These are phyloP conservation scores for Euthynnus affinis DNA, from an alignment of 2,797 vertebrate genomes.

Conservation along the genomic window DNA sequence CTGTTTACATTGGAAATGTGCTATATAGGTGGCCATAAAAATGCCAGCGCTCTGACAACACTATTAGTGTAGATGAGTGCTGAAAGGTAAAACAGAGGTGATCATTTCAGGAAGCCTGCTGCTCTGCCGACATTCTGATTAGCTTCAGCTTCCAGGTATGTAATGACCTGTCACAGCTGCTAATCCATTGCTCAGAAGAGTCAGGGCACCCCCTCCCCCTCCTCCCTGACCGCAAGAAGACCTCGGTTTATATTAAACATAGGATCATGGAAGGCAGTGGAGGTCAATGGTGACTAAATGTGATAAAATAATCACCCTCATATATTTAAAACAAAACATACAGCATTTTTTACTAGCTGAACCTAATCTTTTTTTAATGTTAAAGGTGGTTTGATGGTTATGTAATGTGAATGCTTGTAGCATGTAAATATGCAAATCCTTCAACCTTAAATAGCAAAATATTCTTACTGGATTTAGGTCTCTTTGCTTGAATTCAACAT, in stretches of 20 bases:
- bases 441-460: background rate
- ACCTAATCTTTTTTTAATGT: background rate
- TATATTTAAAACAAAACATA: background rate
- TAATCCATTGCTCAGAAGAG: slow-evolving; percentile 62
- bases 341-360: background rate
- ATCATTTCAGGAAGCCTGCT: slow-evolving; percentile 59
- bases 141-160: slow-evolving; percentile 60
- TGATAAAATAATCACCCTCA: background rate
- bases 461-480: background rate
- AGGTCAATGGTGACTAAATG: background rate
- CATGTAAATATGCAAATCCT: background rate
- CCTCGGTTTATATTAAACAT: slow-evolving; percentile 35
- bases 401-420: slow-evolving; percentile 1
- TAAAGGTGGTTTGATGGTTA: background rate
- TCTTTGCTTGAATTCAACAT: background rate
- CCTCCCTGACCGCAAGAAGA: slow-evolving; percentile 16
- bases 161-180: slow-evolving; percentile 69
- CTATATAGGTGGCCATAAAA: slow-evolving; percentile 60
- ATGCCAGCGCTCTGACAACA: slow-evolving; percentile 67
- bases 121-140: slow-evolving; percentile 52
- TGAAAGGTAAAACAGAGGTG: slow-evolving; percentile 66
- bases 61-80: slow-evolving; percentile 77
- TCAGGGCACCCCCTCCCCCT: background rate
- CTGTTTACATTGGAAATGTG: slow-evolving; percentile 69
- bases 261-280: background rate